phyloP scores from a whole-genome alignment of 2,797 vertebrate species.

The Tapirus indicus region DNA sequence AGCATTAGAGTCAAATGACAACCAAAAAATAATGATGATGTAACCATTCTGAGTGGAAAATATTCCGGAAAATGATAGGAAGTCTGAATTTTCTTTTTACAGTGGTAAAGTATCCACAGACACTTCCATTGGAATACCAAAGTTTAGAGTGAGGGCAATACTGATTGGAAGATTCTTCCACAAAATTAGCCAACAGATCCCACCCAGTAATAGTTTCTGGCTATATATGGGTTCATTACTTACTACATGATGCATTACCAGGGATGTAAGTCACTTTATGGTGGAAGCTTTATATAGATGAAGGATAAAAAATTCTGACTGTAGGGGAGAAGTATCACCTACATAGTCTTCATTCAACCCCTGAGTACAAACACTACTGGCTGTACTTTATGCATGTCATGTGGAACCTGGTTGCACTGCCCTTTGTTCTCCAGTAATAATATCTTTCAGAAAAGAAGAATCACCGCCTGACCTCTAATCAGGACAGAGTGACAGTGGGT shows the following conservation, averaged over 20 bases:
- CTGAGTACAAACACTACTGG: accelerated
- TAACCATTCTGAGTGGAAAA: neutral
- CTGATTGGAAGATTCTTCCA: neutral
- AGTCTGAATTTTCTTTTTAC: neutral
- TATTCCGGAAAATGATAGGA: neutral
- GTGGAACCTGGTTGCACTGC: neutral
- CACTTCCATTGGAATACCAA: neutral
- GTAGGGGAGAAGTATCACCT: accelerated
- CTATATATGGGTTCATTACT: accelerated
- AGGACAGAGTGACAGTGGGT: neutral
- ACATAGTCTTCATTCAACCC: neutral
- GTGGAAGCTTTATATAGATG: neutral
- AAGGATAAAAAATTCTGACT: neutral
- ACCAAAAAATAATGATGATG: neutral
- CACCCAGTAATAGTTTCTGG: neutral
- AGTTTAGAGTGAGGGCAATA: neutral
- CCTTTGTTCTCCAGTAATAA: neutral
- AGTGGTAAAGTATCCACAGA: neutral
- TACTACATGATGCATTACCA: neutral
- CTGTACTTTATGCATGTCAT: accelerated
- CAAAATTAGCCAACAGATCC: neutral
- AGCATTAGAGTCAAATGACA: neutral
- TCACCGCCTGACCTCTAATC: neutral
- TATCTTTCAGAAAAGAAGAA: neutral
- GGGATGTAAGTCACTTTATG: neutral